Evolutionary conservation across 2,113 vertebrate genomes (phyloP), one percentile per base, ranked within the genome.

Genomic region (Strix uralensis): DNA sequence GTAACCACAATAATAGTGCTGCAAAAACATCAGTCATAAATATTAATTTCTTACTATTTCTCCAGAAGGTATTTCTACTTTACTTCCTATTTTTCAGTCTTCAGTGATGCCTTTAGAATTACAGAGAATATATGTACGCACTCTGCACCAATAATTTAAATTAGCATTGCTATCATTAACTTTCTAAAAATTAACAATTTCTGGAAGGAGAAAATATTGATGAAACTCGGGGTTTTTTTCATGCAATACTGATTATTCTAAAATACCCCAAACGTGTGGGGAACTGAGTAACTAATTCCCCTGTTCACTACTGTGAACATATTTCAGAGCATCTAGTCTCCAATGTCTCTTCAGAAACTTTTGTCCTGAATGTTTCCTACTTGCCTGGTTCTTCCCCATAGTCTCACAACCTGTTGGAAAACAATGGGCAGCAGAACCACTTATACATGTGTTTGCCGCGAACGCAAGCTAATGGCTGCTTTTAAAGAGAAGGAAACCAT

Each of bases 71-170:
- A 46, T 73, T 96, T 88, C 54, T 78, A 44, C 15, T 65, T 58
- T 20, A 36, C 13, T 65, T 94, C 7, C 3, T 61, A 15, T 77
- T 93, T 82, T 88, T 66, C 25, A 83, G 14, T 52, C 57, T 67
- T 59, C 44, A 51, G 19, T 26, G 27, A 71, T 57, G 15, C 11
- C 8, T 67, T 75, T 47, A 57, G 52, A 87, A 71, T 67, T 80
- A 59, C 10, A 59, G 42, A 71, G 0, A 1, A 3, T 46, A 58
- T 58, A 66, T n/a, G 7, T n/a, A 58, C 3, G 9, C 13, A 36
- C 12, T 46, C 22, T 54, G 9, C 17, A 47, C 5, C 16, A 85
- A 10, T 18, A 88, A 47, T 54, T 92, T 69, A 30, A 85, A 90
- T 34, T 38, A 79, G 0, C 0, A 1, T 34, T 80, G 4, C 4